Evolutionary conservation across 2,888 invertebrate species (phyloP), one percentile per base, ranked within the genome.

Genomic region (Galerucella calmariensis): DNA sequence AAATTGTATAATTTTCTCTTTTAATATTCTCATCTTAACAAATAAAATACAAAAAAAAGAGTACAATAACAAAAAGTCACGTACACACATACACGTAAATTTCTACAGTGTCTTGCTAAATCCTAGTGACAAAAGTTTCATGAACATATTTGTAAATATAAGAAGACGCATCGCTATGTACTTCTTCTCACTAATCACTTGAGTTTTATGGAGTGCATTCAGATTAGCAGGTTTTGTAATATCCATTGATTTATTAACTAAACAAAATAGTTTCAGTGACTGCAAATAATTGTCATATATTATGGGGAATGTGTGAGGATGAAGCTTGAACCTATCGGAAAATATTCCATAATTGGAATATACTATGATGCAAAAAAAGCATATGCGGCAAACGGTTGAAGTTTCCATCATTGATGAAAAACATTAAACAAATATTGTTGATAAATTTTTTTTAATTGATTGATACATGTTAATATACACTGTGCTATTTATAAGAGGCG

Each of bases 131-230:
- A 59, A 27, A 27, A 27, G 59, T 59, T 59, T 59, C 59, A 59
- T 59, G 20, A 59, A 59, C 59, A 59, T 59, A 59, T 59, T 59
- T 59, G 59, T 59, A 59, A 59, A 56, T 56, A 56, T 16, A n/a
- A 10, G 16, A 56, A 56, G 27, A 59, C 27, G 59, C 59, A 59
- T 59, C 27, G 24, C 16, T 8, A 53, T 70, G 70, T 63, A 70
- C 44, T 69, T 16, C 44, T 62, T 63, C 63, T 53, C 51, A 63
- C 35, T 53, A 70, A 70, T 70, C 62, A 51, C 14, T 62, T 63
- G 14, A 10, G 20, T 70, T 53, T 63, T 70, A 70, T 70, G 70
- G 63, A 27, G 70, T 48, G 35, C 53, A 70, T 70, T 63, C 24
- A 63, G 63, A 70, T 63, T 62, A 63, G 59, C 69, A 35, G n/a